Conservation (phyloP, 2,797 vertebrate genomes). For the Enteromius anoplus region DNA sequence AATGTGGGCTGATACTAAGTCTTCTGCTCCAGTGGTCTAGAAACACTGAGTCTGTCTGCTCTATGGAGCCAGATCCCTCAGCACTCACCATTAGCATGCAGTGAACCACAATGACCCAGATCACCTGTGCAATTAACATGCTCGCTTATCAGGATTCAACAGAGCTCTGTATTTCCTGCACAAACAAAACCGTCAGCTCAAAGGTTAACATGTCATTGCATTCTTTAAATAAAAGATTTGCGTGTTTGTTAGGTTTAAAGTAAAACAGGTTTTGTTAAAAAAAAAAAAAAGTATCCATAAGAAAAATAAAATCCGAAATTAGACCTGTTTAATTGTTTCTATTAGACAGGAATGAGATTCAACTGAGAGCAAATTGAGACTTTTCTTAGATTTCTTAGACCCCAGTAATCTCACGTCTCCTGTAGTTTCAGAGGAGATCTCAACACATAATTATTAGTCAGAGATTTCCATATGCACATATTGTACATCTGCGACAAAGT, state of each 20-base stretch:
- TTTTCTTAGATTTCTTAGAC: neutral
- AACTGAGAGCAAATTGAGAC: neutral
- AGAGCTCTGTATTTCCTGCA: constrained; percentile 8
- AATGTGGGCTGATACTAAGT: constrained; percentile 43
- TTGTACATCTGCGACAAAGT: neutral
- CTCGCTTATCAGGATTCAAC: constrained; percentile 23
- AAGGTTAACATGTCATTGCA: constrained; percentile 1
- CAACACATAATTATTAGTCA: neutral
- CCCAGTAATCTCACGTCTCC: too few species aligned
- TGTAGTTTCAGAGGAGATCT: neutral
- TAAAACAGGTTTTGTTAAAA: neutral
- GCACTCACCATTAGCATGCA: constrained; percentile 52
- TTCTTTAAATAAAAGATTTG: neutral
- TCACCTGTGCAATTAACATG: constrained; percentile 68
- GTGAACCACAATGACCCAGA: constrained; percentile 63
- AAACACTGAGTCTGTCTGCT: constrained; percentile 43
- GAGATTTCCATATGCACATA: too few species aligned
- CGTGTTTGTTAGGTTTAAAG: neutral
- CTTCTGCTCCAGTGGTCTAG: constrained; percentile 55
- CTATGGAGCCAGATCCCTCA: constrained; percentile 57
- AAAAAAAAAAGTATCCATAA: too few species aligned
- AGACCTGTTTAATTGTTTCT: neutral
- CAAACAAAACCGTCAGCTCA: constrained; percentile 2
- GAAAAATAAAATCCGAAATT: neutral
- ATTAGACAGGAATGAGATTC: neutral